Percentiles rank a stretch among this genome's conserved stretches.
phyloP scores from a whole-genome alignment of 2,797 vertebrate species.

The Microchirus variegatus region DNA sequence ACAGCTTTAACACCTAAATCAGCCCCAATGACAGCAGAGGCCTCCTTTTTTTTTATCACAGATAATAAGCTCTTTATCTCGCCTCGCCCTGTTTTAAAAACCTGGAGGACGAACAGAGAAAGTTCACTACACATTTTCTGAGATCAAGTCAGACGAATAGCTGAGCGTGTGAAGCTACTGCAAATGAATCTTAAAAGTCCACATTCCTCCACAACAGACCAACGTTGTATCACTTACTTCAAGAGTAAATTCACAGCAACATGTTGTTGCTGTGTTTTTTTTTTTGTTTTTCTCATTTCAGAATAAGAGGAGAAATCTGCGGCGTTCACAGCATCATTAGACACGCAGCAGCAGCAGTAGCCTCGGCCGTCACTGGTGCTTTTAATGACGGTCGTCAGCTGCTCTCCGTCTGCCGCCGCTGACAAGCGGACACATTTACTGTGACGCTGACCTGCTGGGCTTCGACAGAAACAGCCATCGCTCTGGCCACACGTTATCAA shows the following conservation, averaged over 20 bases:
- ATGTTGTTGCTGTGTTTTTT: no score
- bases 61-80: slow-evolving; percentile 22
- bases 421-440: slow-evolving; percentile 58
- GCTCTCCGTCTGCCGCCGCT: slow-evolving; percentile 49
- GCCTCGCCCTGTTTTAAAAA: slow-evolving; percentile 12
- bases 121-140: background rate
- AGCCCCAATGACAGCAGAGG: slow-evolving; percentile 18
- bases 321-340: slow-evolving; percentile 40
- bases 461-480: slow-evolving; percentile 19
- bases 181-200: slow-evolving; percentile 1
- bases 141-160: slow-evolving; percentile 1
- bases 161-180: slow-evolving; percentile 6
- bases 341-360: slow-evolving; percentile 12
- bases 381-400: slow-evolving; percentile 58
- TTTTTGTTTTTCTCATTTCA: no score
- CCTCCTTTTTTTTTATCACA: slow-evolving; percentile 5
- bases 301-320: background rate
- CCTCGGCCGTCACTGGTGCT: slow-evolving; percentile 6
- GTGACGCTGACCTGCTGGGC: slow-evolving; percentile 62
- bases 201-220: background rate
- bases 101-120: slow-evolving; percentile 5
- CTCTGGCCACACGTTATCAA: no score
- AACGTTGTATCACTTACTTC: no score
- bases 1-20: slow-evolving; percentile 51
- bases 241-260: no score